phyloP scores from a whole-genome alignment of 2,113 vertebrate species.

The Colinus virginianus region DNA sequence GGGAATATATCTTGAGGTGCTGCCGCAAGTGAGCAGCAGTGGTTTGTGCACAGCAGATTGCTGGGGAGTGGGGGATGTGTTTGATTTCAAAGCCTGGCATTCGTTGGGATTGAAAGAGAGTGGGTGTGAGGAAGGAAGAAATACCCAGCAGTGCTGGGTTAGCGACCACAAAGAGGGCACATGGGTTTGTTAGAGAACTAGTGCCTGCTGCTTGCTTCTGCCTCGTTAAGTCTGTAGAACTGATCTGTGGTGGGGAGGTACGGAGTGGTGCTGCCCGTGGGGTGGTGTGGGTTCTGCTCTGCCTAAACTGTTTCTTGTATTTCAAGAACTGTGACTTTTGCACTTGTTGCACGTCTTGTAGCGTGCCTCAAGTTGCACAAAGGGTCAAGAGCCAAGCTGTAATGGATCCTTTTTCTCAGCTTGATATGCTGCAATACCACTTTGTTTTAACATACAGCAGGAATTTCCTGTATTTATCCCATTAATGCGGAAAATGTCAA shows the following conservation, averaged over 20 bases:
- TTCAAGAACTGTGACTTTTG: not conserved
- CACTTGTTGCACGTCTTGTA: not conserved
- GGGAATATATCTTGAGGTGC: constrained; percentile 12
- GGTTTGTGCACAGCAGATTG: not conserved
- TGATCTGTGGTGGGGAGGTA: constrained; percentile 8
- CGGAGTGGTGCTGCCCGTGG: not conserved
- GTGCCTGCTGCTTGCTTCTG: constrained; percentile 66
- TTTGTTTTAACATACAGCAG: not conserved
- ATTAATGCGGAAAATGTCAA: not conserved
- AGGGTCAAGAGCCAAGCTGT: not conserved
- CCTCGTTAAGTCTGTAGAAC: constrained; percentile 65
- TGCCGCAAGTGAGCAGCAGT: constrained; percentile 36
- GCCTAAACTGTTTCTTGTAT: not conserved
- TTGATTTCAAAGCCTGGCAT: not conserved
- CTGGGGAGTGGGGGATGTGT: not conserved
- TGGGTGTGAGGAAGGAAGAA: not conserved
- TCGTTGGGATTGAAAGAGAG: not conserved
- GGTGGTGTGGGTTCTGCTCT: not conserved
- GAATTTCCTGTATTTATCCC: constrained; percentile 4
- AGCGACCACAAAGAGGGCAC: constrained; percentile 62
- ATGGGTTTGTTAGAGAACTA: constrained; percentile 66
- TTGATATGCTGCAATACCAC: not conserved
- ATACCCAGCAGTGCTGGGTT: constrained; percentile 41
- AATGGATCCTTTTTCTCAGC: not conserved
- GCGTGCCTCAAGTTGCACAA: not conserved